Evolutionary conservation across 2,113 vertebrate species (phyloP), one percentile per base, ranked within the genome.

Genomic region (Anas platyrhynchos): DNA sequence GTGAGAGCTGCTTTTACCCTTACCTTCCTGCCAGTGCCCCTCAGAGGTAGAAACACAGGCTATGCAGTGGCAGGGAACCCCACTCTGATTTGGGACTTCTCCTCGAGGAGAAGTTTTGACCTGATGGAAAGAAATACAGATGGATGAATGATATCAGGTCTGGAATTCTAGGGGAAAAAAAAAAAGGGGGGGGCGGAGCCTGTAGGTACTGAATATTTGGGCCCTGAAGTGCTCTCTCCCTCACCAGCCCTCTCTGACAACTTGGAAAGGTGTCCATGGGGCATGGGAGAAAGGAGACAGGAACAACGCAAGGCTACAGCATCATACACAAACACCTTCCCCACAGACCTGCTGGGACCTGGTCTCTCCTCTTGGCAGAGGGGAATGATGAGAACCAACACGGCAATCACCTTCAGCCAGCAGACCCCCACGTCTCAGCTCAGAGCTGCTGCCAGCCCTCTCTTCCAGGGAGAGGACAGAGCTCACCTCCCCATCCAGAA

Each of bases 401-500:
- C 44, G 62, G 32, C 69, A n/a, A 75, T 83, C n/a, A 46, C 74
- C 90, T 79, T 62, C 71, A 68, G 69, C 80, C 69, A 59, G 73
- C 32, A 54, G 66, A 66, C 13, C 83, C 90, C 83, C 83, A 58
- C 21, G 16, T 31, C 86, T 92, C 43, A 46, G 82, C 81, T 95
- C 91, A 66, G 67, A 88, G 71, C 93, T 82, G 86, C 88, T 74
- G 14, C 91, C 93, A 92, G 77, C 77, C 82, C 59, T 55, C 52
- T 88, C 80, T 87, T 95, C 63, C 71, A 94, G 66, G 50, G 59
- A 68, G 71, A 96, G 77, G 84, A 26, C 8, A 68, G 83, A 86
- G 67, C 78, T 88, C 74, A 94, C 85, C 89, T 96, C 88, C 86
- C 66, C 80, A 87, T 96, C 89, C 54, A 85, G 78, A 89, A 96